Base-by-base conservation (phyloP, 2,113 vertebrate genomes). In the Pavo muticus region DNA sequence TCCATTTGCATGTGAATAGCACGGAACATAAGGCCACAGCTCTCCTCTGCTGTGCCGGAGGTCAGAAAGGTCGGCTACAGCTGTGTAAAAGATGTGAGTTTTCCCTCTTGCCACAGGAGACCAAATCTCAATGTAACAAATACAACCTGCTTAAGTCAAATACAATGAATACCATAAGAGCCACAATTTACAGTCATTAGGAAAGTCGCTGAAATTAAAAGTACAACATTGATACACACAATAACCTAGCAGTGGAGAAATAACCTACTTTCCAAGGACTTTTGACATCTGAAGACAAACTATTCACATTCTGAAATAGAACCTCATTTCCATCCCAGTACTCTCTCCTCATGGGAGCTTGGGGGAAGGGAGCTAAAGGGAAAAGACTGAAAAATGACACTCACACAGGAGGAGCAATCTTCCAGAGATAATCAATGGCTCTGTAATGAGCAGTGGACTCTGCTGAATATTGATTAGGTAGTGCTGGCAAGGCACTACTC, bases 391-490 rank as follows among this genome's bases (percentile, higher is more conserved):
- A 63, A 93, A 97, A 71, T 73, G 54, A 75, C 85, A 91, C 60
- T 71, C 35, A 60, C 52, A 37, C 48, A 61, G 27, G 35, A 84
- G 78, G 47, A 87, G 88, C 60, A 70, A 91, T 76, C 80, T 90
- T 80, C n/a, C 64, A 72, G 78, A 85, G 90, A 82, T 88, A 92
- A 96, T 97, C 95, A 96, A 93, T 94, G 93, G 95, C 61, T 94
- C 76, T 2, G 0, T 81, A 88, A 90, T 14, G 72, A 96, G 94
- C 88, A 93, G 80, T 50, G 2, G 1, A n/a, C 91, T 61, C 93
- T 30, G 7, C 74, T 92, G 97, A 96, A 97, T 97, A 96, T 97
- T 97, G 95, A 97, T 97, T 32, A 96, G 94, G 10, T 76, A 39
- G 48, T 1, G 29, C 87, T 97, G 94, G 96, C 94, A 96, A 60